Conservation (phyloP, 2,113 vertebrate species). For the Prunella fulvescens region DNA sequence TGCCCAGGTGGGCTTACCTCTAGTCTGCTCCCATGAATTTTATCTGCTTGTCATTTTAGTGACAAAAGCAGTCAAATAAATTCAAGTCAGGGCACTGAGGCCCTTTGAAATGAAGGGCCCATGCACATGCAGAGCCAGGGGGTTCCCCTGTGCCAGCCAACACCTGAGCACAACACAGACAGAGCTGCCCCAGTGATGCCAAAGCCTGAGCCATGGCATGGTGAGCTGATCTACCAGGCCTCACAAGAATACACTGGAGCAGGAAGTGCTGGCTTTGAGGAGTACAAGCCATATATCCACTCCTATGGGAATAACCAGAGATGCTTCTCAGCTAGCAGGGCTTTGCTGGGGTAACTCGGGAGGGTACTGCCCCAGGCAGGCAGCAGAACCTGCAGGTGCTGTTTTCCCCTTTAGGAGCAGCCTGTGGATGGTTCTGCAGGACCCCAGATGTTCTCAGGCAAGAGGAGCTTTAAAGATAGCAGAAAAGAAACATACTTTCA, state of each 20-base stretch:
- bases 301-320: not conserved
- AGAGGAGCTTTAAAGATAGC: not conserved
- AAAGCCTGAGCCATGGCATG: accelerated
- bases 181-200: not conserved
- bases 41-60: not conserved
- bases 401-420: not conserved
- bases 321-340: not conserved
- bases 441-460: not conserved
- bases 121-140: not conserved
- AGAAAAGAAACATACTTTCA: not conserved
- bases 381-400: not conserved
- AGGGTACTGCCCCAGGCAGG: not conserved
- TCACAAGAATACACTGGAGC: accelerated
- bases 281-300: not conserved
- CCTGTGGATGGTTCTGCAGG: not conserved
- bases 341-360: not conserved
- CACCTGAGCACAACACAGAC: not conserved
- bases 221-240: accelerated
- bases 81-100: not conserved
- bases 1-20: not conserved
- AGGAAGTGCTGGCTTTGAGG: not conserved
- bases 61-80: not conserved
- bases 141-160: not conserved
- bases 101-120: not conserved
- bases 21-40: not conserved